Evolutionary conservation across 2,113 vertebrate genomes (phyloP).

Genomic region (Electrona antarctica): DNA sequence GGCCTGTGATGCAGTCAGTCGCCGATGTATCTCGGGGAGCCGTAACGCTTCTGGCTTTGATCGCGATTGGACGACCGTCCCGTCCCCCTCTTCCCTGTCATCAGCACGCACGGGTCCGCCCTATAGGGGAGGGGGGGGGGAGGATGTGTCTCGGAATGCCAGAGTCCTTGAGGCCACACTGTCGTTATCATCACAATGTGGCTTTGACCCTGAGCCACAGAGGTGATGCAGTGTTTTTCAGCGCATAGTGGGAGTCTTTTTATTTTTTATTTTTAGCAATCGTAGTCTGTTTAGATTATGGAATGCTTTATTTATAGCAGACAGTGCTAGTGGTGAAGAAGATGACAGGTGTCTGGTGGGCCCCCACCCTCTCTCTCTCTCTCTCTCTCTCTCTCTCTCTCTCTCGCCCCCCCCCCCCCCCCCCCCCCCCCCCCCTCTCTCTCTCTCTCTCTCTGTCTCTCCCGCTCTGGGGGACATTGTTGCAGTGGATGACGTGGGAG

Average conservation of each 20-base stretch:
- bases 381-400: too few relatives aligned
- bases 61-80: not conserved
- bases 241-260: slow-evolving; percentile 40
- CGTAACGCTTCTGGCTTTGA: slow-evolving; percentile 18
- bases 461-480: slow-evolving; percentile 40
- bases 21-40: slow-evolving; percentile 19
- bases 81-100: not conserved
- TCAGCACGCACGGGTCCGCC: not conserved
- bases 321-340: slow-evolving; percentile 70
- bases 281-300: slow-evolving; percentile 63
- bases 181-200: slow-evolving; percentile 47
- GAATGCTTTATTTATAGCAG: slow-evolving; percentile 79
- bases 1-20: slow-evolving; percentile 26
- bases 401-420: slow-evolving; percentile 31
- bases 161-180: slow-evolving; percentile 29
- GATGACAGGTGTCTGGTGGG: slow-evolving; percentile 76
- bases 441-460: slow-evolving; percentile 33
- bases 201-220: slow-evolving; percentile 55
- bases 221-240: slow-evolving; percentile 63
- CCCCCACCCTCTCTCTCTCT: too few relatives aligned
- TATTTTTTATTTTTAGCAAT: slow-evolving; percentile 74
- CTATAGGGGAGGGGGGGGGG: slow-evolving; percentile 22
- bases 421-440: slow-evolving; percentile 20
- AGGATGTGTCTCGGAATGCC: slow-evolving; percentile 27
- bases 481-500: slow-evolving; percentile 50